Percentiles rank a stretch among this genome's conserved stretches.
phyloP scores from a whole-genome alignment of 1,140 invertebrate species.

The Atta colombica region DNA sequence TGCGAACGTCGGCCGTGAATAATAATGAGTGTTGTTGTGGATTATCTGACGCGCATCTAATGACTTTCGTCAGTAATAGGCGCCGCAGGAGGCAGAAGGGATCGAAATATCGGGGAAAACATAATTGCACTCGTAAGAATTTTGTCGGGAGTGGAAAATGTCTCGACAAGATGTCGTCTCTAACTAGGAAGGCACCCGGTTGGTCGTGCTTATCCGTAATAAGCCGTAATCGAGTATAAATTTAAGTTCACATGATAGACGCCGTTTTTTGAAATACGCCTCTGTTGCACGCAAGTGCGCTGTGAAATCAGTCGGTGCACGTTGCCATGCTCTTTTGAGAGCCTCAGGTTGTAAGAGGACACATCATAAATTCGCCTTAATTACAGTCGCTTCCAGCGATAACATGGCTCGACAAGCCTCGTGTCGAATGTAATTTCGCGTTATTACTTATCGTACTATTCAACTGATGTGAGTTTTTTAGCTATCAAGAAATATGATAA shows the following conservation, averaged over 20 bases:
- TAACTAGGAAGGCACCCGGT: slow-evolving; percentile 4
- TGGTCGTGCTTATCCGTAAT: slow-evolving; percentile 72
- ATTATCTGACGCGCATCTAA: slow-evolving; percentile 55
- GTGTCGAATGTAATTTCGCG: not conserved
- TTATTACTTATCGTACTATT: slow-evolving; percentile 27
- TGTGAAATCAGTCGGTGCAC: not conserved
- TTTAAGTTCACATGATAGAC: slow-evolving; percentile 65
- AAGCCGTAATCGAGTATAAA: slow-evolving; percentile 70
- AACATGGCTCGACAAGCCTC: slow-evolving; percentile 60
- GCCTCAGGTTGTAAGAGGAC: slow-evolving; percentile 32
- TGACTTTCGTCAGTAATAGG: slow-evolving; percentile 36
- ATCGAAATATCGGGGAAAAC: not conserved
- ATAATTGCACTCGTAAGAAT: slow-evolving; percentile 71
- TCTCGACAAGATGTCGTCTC: slow-evolving; percentile 39
- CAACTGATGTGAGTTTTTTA: not conserved
- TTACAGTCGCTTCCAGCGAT: slow-evolving; percentile 56
- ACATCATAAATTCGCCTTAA: slow-evolving; percentile 69
- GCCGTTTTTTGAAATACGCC: slow-evolving; percentile 68
- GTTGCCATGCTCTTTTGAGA: not conserved
- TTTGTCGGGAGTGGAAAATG: slow-evolving; percentile 7
- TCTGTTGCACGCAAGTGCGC: slow-evolving; percentile 64
- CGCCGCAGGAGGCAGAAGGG: slow-evolving; percentile 34
- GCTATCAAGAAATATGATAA: not conserved
- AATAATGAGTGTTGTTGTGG: slow-evolving; percentile 64
- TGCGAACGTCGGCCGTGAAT: slow-evolving; percentile 58